These are phyloP conservation scores for Leptopterna dolabrata DNA, from an alignment of 2,888 invertebrate genomes.

Conservation along the genomic window DNA sequence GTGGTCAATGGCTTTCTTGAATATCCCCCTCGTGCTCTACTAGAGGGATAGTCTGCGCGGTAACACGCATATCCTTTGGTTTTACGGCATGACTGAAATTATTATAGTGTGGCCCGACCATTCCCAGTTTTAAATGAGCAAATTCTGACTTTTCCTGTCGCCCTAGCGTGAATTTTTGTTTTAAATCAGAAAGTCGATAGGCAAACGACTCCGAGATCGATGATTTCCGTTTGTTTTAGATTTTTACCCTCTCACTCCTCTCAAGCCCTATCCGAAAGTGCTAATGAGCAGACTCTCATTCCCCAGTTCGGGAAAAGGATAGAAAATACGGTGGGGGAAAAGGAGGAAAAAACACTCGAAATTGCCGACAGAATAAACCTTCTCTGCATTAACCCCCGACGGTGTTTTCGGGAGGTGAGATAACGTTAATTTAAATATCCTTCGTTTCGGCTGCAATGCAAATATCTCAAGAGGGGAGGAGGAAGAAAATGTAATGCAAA, in stretches of 20 bases:
- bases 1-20: too few species aligned
- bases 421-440: conserved; percentile 53
- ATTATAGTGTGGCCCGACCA: too few species aligned
- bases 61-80: too few species aligned
- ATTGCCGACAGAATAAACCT: conserved; percentile 45
- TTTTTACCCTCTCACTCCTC: not conserved
- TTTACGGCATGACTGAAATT: too few species aligned
- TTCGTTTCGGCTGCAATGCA: conserved; percentile 42
- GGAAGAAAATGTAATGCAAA: conserved; percentile 59
- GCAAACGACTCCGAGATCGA: not conserved
- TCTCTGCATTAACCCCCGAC: conserved; percentile 49
- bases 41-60: too few species aligned
- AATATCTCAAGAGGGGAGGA: conserved; percentile 6
- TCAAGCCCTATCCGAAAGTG: conserved; percentile 5
- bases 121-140: too few species aligned
- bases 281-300: conserved; percentile 28
- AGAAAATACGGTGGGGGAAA: not conserved
- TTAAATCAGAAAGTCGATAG: not conserved
- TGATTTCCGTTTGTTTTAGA: conserved; percentile 11
- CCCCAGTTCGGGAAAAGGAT: not conserved
- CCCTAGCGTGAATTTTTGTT: not conserved
- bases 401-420: conserved; percentile 18
- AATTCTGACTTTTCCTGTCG: not conserved
- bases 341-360: not conserved
- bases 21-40: too few species aligned